These are phyloP conservation scores for Athalia cordata DNA, from an alignment of 2,888 invertebrate genomes.

Conservation along the genomic window DNA sequence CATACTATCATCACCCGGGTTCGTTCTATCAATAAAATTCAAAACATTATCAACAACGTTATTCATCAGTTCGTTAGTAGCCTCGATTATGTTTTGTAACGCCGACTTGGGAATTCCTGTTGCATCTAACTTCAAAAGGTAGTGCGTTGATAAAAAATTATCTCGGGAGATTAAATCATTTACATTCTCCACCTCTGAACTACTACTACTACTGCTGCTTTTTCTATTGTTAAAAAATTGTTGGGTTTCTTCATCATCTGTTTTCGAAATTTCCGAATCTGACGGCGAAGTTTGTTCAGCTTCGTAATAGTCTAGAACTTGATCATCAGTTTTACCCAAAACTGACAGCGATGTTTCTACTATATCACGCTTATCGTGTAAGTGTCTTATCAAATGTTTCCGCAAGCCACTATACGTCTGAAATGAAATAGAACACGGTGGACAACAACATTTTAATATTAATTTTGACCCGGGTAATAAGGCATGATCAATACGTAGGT, in stretches of 20 bases:
- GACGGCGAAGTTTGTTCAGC: not conserved
- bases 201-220: not conserved
- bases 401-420: constrained; percentile 11
- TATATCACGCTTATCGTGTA: not conserved
- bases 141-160: constrained; percentile 7
- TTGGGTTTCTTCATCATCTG: not conserved
- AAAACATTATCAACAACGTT: constrained; percentile 20
- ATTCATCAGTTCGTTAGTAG: constrained; percentile 43
- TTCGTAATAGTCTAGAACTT: not conserved
- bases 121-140: constrained; percentile 9
- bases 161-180: not conserved
- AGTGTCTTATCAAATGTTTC: constrained; percentile 16
- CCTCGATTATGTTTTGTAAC: not conserved
- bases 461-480: constrained; percentile 20
- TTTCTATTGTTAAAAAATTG: not conserved
- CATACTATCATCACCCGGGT: not conserved
- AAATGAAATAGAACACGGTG: constrained; percentile 16
- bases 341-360: not conserved
- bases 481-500: constrained; percentile 24
- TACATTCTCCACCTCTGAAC: not conserved
- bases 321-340: not conserved
- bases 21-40: not conserved
- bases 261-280: not conserved
- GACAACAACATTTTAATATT: constrained; percentile 12
- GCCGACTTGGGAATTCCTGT: constrained; percentile 10